These are phyloP conservation scores for Octopus bimaculoides DNA, from an alignment of 1,140 invertebrate genomes.

Conservation along the genomic window DNA sequence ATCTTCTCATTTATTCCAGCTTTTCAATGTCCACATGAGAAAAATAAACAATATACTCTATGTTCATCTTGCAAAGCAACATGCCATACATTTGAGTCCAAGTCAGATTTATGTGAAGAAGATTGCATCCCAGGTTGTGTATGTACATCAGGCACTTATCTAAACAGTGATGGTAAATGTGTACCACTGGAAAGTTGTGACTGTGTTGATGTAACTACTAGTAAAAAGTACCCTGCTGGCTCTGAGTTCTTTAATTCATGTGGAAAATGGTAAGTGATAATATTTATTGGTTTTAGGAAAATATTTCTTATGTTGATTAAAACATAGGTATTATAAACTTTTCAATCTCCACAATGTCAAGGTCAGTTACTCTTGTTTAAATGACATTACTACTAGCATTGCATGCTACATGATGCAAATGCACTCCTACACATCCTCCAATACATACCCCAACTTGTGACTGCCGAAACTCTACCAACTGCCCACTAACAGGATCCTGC, in stretches of 20 bases:
- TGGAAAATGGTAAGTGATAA: conserved; percentile 1
- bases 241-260: neutral
- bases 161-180: conserved; percentile 3
- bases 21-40: neutral
- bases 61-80: conserved; percentile 30
- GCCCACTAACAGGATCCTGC: too few relatives aligned
- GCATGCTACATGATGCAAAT: too few relatives aligned
- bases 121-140: conserved; percentile 27
- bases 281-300: neutral
- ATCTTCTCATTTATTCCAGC: neutral
- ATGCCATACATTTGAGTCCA: conserved; percentile 20
- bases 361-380: too few relatives aligned
- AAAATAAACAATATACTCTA: conserved; percentile 21
- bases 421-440: too few relatives aligned
- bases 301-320: neutral
- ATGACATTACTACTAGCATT: too few relatives aligned
- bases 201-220: neutral
- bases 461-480: too few relatives aligned
- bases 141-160: conserved; percentile 23
- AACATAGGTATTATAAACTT: too few relatives aligned
- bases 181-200: neutral
- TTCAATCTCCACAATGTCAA: too few relatives aligned
- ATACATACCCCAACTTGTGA: too few relatives aligned
- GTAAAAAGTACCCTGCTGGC: neutral
- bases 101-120: conserved; percentile 16